phyloP scores from a whole-genome alignment of 2,113 vertebrate species.

The Tyrannus savana region DNA sequence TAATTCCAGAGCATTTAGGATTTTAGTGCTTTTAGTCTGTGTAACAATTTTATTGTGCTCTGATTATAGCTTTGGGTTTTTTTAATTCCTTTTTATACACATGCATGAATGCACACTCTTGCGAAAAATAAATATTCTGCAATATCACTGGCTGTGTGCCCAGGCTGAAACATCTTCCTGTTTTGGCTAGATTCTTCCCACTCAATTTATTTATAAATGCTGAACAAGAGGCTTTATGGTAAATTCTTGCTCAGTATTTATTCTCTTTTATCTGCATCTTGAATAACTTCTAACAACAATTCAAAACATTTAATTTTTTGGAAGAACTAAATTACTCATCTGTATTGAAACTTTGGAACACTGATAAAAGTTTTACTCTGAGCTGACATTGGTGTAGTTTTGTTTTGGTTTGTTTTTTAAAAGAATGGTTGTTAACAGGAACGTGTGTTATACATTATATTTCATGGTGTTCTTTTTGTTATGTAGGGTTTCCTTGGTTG shows the following conservation, averaged over 20 bases:
- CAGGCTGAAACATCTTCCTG: constrained; percentile 6
- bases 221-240: not conserved
- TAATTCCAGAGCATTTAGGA: not conserved
- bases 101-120: not conserved
- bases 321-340: not conserved
- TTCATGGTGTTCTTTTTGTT: constrained; percentile 25
- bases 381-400: not conserved
- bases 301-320: not conserved
- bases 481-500: constrained; percentile 92
- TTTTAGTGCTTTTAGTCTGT: not conserved
- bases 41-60: not conserved
- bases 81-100: not conserved
- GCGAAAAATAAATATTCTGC: not conserved
- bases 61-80: not conserved
- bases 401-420: not conserved
- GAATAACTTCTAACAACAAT: not conserved
- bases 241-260: not conserved
- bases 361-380: not conserved
- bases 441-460: not conserved
- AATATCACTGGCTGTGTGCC: not conserved
- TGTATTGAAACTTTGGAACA: not conserved
- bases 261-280: not conserved
- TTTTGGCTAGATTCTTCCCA: constrained; percentile 5
- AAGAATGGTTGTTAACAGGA: not conserved
- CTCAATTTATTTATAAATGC: not conserved